Evolutionary conservation across 1,140 invertebrate genomes (phyloP).

Genomic region (Brachystomella parvula): DNA sequence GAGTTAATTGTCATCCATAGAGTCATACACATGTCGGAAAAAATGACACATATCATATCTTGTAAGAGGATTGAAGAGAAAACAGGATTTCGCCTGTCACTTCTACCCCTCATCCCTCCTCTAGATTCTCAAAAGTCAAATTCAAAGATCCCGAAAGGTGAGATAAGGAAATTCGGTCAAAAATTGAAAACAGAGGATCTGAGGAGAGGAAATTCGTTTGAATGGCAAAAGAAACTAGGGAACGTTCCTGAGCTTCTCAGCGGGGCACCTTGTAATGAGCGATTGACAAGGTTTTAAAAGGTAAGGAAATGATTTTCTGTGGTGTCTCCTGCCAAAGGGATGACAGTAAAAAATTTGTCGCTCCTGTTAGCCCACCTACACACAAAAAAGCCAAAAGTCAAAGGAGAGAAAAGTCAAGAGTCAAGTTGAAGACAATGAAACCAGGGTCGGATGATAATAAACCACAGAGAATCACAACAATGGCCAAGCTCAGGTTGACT

Average conservation of each 20-base stretch:
- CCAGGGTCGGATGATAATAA: background rate
- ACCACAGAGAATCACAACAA: slow-evolving; percentile 9
- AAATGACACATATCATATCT: background rate
- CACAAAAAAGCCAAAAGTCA: background rate
- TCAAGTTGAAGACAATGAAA: background rate
- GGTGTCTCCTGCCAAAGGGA: background rate
- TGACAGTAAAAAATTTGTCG: slow-evolving; percentile 11
- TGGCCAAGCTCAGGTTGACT: background rate
- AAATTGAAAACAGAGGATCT: background rate
- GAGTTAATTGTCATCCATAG: background rate
- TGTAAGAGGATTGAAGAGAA: background rate
- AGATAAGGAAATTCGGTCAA: background rate
- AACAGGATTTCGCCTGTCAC: background rate
- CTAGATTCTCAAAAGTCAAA: background rate
- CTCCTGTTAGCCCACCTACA: background rate
- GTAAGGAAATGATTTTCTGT: background rate
- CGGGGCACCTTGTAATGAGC: slow-evolving; percentile 24
- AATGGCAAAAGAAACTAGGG: background rate
- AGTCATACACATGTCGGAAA: background rate
- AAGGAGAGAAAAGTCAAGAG: background rate
- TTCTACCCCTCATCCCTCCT: background rate
- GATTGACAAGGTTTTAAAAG: slow-evolving; percentile 18
- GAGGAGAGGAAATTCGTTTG: background rate
- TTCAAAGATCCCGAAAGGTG: background rate
- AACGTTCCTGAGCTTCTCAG: background rate